Evolutionary conservation across 1,140 invertebrate species (phyloP), one percentile per base, ranked within the genome.

Genomic region (Papilio machaon): DNA sequence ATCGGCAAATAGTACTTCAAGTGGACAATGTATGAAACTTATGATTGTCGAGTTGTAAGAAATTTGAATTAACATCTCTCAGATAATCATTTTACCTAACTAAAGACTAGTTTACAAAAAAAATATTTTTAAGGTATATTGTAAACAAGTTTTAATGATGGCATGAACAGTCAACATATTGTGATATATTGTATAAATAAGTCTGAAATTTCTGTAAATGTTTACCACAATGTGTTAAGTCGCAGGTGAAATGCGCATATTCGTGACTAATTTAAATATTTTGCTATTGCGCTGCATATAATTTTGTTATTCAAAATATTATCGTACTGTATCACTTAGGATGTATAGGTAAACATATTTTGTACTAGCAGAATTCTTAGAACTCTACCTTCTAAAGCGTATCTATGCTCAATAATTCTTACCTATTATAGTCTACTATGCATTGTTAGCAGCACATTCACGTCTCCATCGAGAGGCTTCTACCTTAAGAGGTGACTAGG

Each of bases 241-340:
- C 64, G 30, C 60, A 64, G 64, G 64, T 70, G 64, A 70, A 70
- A 70, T 70, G 30, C 30, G 64, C 30, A 70, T 35, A 38, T 35
- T 30, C 30, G 30, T 70, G 64, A 70, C 30, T 70, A 70, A 70
- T 70, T 6, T 13, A 38, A 70, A 70, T 38, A 64, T 64, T 23
- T 70, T 70, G 3, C 30, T 5, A 70, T 35, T 70, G 30, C 64
- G 64, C 15, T 35, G 64, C 35, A 38, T 13, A 17, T 11, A 35
- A 13, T 1, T 15, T 70, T 70, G 30, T 70, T 70, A 58, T 58
- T 58, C 17, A 30, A 70, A 70, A 15, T 35, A 30, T 70, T 38
- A 35, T 4, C 23, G 30, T 35, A 67, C 54, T 58, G 23, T 67
- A 6, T 15, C 23, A 70, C 0, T 5, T 15, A 70, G 5, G 23